A percentile compares a stretch with the other conserved stretches of the same genome.
These are phyloP conservation scores for Mesocricetus auratus DNA, from an alignment of 2,113 vertebrate species.

Conservation along the genomic window DNA sequence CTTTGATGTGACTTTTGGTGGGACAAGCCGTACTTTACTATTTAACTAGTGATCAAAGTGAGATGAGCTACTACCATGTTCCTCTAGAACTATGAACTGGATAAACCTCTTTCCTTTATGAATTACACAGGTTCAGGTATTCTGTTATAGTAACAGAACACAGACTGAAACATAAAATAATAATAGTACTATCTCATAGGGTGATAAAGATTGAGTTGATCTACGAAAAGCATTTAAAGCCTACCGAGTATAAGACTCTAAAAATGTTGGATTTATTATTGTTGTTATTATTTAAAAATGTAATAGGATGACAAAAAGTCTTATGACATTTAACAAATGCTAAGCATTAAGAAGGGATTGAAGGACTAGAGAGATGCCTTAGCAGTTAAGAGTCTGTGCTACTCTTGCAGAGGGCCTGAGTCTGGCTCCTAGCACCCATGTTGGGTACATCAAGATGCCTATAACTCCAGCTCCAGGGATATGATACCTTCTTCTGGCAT, in stretches of 20 bases:
- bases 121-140: neutral
- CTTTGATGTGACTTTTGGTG: neutral
- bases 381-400: neutral
- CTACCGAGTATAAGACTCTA: neutral
- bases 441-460: neutral
- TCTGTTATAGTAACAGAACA: neutral
- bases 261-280: neutral
- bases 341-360: conserved; percentile 14
- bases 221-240: neutral
- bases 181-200: neutral
- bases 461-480: neutral
- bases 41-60: neutral
- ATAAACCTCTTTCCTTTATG: neutral
- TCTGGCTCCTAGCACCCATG: neutral
- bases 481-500: neutral
- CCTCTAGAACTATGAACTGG: neutral
- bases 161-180: neutral
- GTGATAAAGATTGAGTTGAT: neutral
- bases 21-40: neutral
- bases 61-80: neutral
- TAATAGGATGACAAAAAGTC: conserved; percentile 27
- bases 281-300: conserved; percentile 18
- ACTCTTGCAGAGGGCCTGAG: neutral
- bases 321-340: neutral
- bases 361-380: neutral